These are phyloP conservation scores for Malurus cyaneus DNA, from an alignment of 2,113 vertebrate species.

Conservation along the genomic window DNA sequence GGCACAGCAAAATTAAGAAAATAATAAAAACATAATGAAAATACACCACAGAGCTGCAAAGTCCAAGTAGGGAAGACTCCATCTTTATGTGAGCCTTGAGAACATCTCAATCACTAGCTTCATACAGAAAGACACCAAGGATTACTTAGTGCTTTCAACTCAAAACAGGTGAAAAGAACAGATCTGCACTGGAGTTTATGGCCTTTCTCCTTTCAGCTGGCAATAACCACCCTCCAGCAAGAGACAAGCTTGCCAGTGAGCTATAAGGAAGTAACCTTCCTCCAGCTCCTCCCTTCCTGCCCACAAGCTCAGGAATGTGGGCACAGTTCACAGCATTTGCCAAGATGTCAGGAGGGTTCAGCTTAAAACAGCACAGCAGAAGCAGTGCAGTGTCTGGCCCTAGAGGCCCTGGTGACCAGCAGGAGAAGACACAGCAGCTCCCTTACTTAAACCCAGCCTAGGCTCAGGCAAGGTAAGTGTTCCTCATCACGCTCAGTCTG, in stretches of 20 bases:
- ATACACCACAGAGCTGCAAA: neutral
- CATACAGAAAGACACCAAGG: neutral
- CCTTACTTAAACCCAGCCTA: neutral
- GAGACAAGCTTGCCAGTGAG: neutral
- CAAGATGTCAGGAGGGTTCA: neutral
- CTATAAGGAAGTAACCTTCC: neutral
- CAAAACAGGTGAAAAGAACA: neutral
- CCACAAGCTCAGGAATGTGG: neutral
- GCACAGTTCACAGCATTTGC: neutral
- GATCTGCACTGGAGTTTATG: neutral
- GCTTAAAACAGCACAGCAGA: neutral
- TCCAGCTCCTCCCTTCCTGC: neutral
- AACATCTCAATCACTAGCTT: neutral
- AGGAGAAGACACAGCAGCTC: accelerated
- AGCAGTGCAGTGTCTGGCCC: neutral
- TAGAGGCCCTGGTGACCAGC: neutral
- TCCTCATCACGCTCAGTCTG: neutral
- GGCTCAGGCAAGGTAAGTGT: neutral
- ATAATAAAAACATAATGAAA: neutral
- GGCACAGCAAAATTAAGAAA: neutral
- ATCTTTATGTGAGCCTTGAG: neutral
- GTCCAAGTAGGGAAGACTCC: neutral
- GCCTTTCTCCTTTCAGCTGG: neutral
- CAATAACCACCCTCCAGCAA: neutral
- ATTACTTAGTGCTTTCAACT: neutral